Conservation (phyloP, 2,113 vertebrate genomes). For the Chroicocephalus ridibundus region DNA sequence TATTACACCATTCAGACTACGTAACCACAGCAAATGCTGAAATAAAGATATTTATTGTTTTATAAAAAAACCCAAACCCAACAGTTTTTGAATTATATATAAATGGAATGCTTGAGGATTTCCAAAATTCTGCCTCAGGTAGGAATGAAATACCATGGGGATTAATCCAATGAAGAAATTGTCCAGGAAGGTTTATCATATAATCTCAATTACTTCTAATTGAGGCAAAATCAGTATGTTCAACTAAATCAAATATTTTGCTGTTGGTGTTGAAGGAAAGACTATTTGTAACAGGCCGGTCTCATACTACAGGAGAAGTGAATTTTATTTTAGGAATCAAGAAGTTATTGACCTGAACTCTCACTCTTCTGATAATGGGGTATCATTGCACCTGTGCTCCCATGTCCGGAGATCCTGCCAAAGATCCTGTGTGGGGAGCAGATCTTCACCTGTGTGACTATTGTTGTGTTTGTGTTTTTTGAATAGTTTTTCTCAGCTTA, state of each 20-base stretch:
- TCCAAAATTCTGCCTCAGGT: neutral
- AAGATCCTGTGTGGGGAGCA: neutral
- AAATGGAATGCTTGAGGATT: neutral
- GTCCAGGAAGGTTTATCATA: neutral
- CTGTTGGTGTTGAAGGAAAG: neutral
- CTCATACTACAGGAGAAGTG: neutral
- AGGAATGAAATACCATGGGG: neutral
- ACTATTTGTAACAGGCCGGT: neutral
- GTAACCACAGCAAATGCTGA: neutral
- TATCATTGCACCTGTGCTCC: neutral
- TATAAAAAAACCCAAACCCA: fast-evolving
- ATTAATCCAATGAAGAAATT: neutral
- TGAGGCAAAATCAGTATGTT: neutral
- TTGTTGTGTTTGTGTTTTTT: neutral
- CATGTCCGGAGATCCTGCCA: neutral
- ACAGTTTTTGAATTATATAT: neutral
- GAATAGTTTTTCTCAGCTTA: neutral
- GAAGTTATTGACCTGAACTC: neutral
- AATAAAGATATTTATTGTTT: neutral
- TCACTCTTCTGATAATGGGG: neutral
- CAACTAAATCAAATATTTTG: neutral
- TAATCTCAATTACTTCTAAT: neutral
- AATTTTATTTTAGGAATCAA: neutral
- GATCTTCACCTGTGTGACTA: neutral
- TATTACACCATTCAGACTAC: neutral